These are phyloP conservation scores for Orycteropus afer DNA, from an alignment of 2,113 vertebrate species.

Conservation along the genomic window DNA sequence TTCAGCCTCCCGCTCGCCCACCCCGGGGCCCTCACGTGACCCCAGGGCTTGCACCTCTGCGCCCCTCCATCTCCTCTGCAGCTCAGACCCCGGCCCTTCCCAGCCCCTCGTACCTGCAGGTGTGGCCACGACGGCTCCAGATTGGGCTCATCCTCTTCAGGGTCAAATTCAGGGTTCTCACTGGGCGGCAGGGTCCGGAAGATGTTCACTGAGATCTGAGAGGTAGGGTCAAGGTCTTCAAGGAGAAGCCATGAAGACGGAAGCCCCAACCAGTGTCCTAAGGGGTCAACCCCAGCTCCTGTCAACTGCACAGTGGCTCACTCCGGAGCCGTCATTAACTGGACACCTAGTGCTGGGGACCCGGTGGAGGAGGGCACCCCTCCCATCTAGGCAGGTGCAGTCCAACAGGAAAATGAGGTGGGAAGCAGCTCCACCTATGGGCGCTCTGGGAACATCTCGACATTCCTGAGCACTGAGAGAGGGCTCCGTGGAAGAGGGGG, in stretches of 20 bases:
- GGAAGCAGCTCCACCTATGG: neutral
- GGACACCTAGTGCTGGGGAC: neutral
- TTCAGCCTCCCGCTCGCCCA: neutral
- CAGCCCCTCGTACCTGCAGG: slow-evolving; percentile 88
- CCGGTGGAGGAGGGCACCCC: neutral
- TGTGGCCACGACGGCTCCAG: slow-evolving; percentile 96
- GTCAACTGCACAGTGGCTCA: neutral
- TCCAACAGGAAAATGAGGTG: neutral
- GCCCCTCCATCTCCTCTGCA: neutral
- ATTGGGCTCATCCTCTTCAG: slow-evolving; percentile 95
- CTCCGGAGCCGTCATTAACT: neutral
- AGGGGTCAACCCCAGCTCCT: neutral
- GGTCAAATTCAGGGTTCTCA: slow-evolving; percentile 96
- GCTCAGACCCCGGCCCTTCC: neutral
- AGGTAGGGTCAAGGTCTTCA: neutral
- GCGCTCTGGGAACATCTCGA: neutral
- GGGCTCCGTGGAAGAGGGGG: neutral
- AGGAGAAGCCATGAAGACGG: neutral
- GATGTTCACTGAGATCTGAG: slow-evolving; percentile 95
- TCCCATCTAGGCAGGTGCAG: neutral
- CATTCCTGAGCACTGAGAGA: neutral
- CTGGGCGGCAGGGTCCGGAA: slow-evolving; percentile 94
- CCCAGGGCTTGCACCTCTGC: neutral
- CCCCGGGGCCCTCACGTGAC: neutral
- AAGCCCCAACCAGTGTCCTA: neutral